Evolutionary conservation across 1,140 invertebrate genomes (phyloP).

Genomic region (Camponotus pennsylvanicus): DNA sequence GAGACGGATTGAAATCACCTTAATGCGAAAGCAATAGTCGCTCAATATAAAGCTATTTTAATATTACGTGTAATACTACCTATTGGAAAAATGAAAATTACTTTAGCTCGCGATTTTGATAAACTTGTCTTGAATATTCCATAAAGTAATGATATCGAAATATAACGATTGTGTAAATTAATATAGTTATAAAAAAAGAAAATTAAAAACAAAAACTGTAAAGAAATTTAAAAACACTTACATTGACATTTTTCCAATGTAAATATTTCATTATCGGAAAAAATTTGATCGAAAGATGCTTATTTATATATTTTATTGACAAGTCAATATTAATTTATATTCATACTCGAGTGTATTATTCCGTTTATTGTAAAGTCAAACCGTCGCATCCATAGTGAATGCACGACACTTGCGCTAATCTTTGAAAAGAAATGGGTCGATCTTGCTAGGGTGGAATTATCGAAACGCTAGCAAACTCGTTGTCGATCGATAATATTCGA

Average conservation of each 20-base stretch:
- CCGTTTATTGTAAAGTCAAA: conserved; percentile 6
- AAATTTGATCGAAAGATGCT: not conserved
- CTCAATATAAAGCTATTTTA: conserved; percentile 19
- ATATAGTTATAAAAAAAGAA: no score
- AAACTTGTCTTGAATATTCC: conserved; percentile 16
- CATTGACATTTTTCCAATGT: not conserved
- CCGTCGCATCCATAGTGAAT: not conserved
- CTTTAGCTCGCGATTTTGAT: conserved; percentile 1
- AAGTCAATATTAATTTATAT: conserved; percentile 3
- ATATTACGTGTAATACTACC: not conserved
- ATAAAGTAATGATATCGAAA: conserved; percentile 2
- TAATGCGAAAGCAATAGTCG: conserved; percentile 20
- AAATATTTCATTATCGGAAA: not conserved
- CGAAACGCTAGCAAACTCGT: conserved; percentile 35
- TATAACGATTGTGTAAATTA: no score
- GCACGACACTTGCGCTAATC: not conserved
- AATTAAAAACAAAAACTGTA: no score
- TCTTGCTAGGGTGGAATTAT: not conserved
- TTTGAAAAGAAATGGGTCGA: not conserved
- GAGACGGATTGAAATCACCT: not conserved
- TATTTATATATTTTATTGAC: not conserved
- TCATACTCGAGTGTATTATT: not conserved
- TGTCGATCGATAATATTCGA: conserved; percentile 36
- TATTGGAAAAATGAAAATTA: conserved; percentile 34
- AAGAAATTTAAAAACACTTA: not conserved